Conservation (phyloP, 2,113 vertebrate species). For the Eurystomus gularis region DNA sequence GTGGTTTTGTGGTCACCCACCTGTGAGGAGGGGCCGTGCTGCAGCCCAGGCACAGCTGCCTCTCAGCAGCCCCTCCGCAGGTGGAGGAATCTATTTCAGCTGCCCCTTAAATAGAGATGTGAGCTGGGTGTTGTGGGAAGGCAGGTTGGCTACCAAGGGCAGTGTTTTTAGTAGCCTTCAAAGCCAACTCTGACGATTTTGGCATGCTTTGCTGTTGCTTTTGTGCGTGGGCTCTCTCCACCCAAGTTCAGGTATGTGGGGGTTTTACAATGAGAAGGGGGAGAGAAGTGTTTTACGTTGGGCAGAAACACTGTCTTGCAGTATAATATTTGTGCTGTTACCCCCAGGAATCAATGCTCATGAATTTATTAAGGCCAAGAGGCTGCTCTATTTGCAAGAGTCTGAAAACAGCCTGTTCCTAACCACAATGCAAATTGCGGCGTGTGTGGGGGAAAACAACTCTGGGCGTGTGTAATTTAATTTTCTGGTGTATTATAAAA, state of each 20-base stretch:
- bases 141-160: fast-evolving
- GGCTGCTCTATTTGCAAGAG: background rate
- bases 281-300: background rate
- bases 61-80: background rate
- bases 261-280: background rate
- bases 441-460: background rate
- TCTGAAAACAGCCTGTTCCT: background rate
- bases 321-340: background rate
- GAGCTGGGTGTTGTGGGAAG: too few relatives aligned
- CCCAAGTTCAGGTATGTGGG: fast-evolving
- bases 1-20: fast-evolving
- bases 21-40: fast-evolving
- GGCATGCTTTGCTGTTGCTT: fast-evolving
- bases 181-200: background rate
- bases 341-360: background rate
- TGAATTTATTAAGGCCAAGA: background rate
- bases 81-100: background rate
- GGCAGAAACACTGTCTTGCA: background rate
- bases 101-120: background rate
- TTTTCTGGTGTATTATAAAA: background rate
- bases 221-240: fast-evolving
- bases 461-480: background rate
- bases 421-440: background rate
- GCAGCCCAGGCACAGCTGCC: background rate
- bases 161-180: background rate